These are phyloP conservation scores for Chiloscyllium punctatum DNA, from an alignment of 2,797 vertebrate genomes.

Conservation along the genomic window DNA sequence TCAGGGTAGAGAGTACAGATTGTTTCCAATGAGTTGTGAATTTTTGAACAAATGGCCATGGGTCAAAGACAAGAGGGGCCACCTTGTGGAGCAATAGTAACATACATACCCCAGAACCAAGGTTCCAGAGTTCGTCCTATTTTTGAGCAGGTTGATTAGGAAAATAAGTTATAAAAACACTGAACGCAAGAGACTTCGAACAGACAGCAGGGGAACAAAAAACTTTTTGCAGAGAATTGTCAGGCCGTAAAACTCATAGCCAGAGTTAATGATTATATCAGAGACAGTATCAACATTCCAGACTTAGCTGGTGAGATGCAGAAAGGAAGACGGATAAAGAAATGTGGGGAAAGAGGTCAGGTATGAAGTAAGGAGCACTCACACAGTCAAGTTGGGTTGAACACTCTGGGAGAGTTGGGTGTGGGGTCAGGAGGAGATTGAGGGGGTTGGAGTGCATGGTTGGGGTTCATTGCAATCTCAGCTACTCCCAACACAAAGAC, in stretches of 20 bases:
- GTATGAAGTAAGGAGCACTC: background rate
- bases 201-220: background rate
- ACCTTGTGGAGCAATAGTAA: too few relatives aligned
- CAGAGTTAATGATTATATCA: background rate
- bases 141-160: too few relatives aligned
- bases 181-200: background rate
- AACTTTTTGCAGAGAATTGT: background rate
- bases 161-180: too few relatives aligned
- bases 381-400: background rate
- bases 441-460: background rate
- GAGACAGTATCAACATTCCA: background rate
- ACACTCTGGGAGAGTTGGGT: background rate
- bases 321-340: background rate
- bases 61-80: background rate
- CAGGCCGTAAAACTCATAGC: background rate
- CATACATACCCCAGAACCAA: too few relatives aligned
- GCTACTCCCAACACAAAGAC: background rate
- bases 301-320: too few relatives aligned
- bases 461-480: background rate
- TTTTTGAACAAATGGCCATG: background rate
- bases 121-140: too few relatives aligned
- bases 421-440: too few relatives aligned
- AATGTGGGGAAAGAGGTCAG: background rate
- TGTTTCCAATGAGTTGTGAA: background rate
- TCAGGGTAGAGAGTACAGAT: background rate